Percentiles rank a stretch among this genome's conserved stretches.
These are phyloP conservation scores for Tribolium freemani DNA, from an alignment of 2,888 invertebrate genomes.

Conservation along the genomic window DNA sequence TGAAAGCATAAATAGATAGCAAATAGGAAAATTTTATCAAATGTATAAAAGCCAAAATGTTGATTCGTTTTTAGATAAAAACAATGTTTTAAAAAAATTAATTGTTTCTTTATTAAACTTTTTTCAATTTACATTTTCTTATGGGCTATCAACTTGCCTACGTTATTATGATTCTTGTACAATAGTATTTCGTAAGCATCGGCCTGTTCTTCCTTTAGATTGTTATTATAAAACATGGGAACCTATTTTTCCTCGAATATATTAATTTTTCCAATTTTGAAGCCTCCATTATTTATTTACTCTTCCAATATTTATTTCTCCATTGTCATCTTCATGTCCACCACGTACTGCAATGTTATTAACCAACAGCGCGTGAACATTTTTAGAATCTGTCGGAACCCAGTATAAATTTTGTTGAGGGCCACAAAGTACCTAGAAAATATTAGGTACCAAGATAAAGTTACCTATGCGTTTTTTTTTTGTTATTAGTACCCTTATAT, in stretches of 20 bases:
- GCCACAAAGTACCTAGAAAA: conserved; percentile 1
- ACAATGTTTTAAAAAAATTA: too few relatives aligned
- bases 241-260: not conserved
- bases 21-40: too few relatives aligned
- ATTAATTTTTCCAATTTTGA: not conserved
- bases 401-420: conserved; percentile 10
- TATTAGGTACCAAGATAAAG: not conserved
- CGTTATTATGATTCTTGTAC: not conserved
- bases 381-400: not conserved
- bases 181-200: not conserved
- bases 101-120: too few relatives aligned
- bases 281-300: not conserved
- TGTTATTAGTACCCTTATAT: too few relatives aligned
- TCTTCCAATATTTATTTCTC: not conserved
- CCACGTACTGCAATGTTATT: not conserved
- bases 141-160: too few relatives aligned
- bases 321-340: not conserved
- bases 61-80: too few relatives aligned
- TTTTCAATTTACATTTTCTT: too few relatives aligned
- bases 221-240: not conserved
- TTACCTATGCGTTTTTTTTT: too few relatives aligned
- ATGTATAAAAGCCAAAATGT: too few relatives aligned
- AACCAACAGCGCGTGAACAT: not conserved
- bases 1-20: too few relatives aligned
- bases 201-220: not conserved